Conservation (phyloP, 2,888 invertebrate genomes). For the Hoplodrina ambigua region DNA sequence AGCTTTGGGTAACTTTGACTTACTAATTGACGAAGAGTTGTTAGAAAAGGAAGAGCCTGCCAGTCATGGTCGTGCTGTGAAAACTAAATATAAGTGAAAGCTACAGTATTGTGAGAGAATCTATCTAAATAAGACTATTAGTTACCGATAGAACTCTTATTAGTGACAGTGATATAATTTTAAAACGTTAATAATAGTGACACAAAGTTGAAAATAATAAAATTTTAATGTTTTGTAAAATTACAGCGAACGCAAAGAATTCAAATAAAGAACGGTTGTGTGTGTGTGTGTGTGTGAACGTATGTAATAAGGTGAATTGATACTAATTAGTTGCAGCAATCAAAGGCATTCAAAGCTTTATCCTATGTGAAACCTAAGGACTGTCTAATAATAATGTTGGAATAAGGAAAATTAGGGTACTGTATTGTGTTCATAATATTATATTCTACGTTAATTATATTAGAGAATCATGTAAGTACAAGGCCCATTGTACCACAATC, state of each 20-base stretch:
- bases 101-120: background rate
- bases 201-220: constrained; percentile 14
- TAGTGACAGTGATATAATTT: background rate
- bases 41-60: constrained; percentile 91
- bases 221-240: constrained; percentile 30
- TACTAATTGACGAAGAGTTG: constrained; percentile 95
- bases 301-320: constrained; percentile 1
- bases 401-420: background rate
- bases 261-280: background rate
- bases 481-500: background rate
- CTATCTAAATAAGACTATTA: background rate
- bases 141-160: background rate
- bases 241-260: constrained; percentile 3
- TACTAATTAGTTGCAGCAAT: constrained; percentile 27
- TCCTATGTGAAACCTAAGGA: background rate
- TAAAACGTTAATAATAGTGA: background rate
- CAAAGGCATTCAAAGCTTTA: constrained; percentile 18
- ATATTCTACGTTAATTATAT: background rate
- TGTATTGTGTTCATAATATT: background rate
- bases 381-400: background rate
- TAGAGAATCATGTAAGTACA: too few species aligned
- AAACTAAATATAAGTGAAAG: constrained; percentile 70
- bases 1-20: constrained; percentile 95
- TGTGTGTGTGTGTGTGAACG: too few species aligned
- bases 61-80: constrained; percentile 67